These are phyloP conservation scores for Drosophila ezoana DNA, from an alignment of 2,888 invertebrate species.

Conservation along the genomic window DNA sequence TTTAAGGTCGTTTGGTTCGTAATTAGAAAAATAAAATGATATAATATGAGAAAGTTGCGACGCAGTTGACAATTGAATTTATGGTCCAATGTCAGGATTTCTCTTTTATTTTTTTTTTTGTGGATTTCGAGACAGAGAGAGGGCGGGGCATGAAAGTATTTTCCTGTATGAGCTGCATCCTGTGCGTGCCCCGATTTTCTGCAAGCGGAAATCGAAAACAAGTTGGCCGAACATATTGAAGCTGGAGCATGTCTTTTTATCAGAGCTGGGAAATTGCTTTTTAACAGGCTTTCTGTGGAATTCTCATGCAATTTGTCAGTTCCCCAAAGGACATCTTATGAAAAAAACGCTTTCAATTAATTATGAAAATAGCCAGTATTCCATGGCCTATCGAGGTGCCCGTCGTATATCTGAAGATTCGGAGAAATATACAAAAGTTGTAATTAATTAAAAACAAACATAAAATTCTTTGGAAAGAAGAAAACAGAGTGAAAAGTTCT, in stretches of 20 bases:
- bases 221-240: conserved; percentile 65
- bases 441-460: too few relatives aligned
- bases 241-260: conserved; percentile 35
- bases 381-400: too few relatives aligned
- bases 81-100: conserved; percentile 49
- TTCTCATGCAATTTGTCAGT: conserved; percentile 39
- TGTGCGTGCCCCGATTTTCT: conserved; percentile 28
- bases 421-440: too few relatives aligned
- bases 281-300: conserved; percentile 50
- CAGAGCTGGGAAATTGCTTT: conserved; percentile 53
- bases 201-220: conserved; percentile 75
- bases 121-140: background rate
- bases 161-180: conserved; percentile 22
- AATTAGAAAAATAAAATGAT: conserved; percentile 61
- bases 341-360: conserved; percentile 9
- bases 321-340: conserved; percentile 44
- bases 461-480: too few relatives aligned
- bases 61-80: conserved; percentile 69
- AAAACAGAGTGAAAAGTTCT: too few relatives aligned
- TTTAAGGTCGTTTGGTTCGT: conserved; percentile 65
- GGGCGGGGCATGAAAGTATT: conserved; percentile 20
- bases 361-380: too few relatives aligned
- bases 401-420: too few relatives aligned
- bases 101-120: conserved; percentile 15
- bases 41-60: conserved; percentile 39